Base-by-base conservation (phyloP, 2,113 vertebrate genomes). In the Catharus bicknelli region DNA sequence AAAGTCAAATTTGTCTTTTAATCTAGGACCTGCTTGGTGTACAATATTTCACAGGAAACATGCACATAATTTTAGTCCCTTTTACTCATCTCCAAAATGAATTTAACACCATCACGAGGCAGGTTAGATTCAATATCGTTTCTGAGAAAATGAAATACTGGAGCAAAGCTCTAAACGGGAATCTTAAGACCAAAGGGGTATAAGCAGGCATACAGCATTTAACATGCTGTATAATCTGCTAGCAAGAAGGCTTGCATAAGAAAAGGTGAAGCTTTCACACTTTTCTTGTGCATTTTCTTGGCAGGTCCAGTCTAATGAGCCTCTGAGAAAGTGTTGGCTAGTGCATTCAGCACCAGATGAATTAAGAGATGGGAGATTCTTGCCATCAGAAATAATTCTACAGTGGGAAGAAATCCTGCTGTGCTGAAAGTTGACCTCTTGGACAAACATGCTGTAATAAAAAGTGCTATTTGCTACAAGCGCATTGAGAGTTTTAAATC, bases 381-480 rank as follows among this genome's bases (percentile, higher is more conserved):
- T 84, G 23, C 89, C 94, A 84, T 94, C 82, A 95, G 96, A 97
- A 97, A 97, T 97, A 95, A 97, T 97, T 97, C 95, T 95, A 95
- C 63, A 80, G 76, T 54, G 75, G 72, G 83, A 86, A 96, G 90
- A 96, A 95, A 94, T 95, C 95, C 88, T 93, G 92, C 95, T 81
- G 87, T 90, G 95, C 93, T 94, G 93, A 96, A 97, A 97, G 91
- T 93, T 98, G 98, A 98, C 97, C 97, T 97, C 97, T 98, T 98
- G 98, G 98, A 98, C 97, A 98, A 98, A 98, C 97, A 98, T 13
- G 38, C 79, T 95, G 80, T 97, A 97, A 97, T 97, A 98, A 98
- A 97, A 97, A 96, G 86, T 97, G 93, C 93, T 97, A 97, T 98
- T 98, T 98, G 96, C 97, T 97, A 96, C 1, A 42, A 97, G 97